Evolutionary conservation across 2,888 invertebrate species (phyloP).

Genomic region (Molanna angustata): DNA sequence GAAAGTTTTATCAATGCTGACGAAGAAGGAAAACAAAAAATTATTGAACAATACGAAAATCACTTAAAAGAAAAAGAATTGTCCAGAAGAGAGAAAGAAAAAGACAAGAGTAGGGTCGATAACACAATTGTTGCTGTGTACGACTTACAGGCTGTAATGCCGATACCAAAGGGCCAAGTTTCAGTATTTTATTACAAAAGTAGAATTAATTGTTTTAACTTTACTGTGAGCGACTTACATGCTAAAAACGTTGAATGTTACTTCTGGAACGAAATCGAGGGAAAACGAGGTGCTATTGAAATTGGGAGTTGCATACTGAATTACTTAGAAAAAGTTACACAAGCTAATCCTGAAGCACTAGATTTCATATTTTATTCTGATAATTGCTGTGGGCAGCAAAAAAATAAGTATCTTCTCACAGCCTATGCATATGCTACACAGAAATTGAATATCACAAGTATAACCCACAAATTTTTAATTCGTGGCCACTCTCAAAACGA

Average conservation of each 20-base stretch:
- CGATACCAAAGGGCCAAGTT: not conserved
- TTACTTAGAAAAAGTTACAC: not conserved
- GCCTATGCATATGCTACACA: conserved; percentile 4
- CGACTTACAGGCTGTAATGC: not conserved
- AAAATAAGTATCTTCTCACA: conserved; percentile 10
- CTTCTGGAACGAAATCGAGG: not conserved
- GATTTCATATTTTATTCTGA: conserved; percentile 10
- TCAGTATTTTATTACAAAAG: conserved; percentile 1
- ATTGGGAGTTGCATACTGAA: not conserved
- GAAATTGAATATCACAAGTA: not conserved
- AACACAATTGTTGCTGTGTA: no score
- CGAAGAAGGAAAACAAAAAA: not conserved
- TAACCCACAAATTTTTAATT: not conserved
- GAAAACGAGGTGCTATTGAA: not conserved
- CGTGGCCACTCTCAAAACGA: not conserved
- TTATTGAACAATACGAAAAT: not conserved
- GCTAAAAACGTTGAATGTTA: not conserved
- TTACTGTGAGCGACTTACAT: not conserved
- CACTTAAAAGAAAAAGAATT: not conserved
- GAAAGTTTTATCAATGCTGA: not conserved
- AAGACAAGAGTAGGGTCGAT: not conserved
- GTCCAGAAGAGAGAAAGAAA: not conserved
- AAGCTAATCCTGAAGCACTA: not conserved
- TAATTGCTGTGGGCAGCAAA: conserved; percentile 12
- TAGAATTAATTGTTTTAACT: not conserved